These are phyloP conservation scores for Pseudobourletiella spinata DNA, from an alignment of 1,140 invertebrate genomes.

Conservation along the genomic window DNA sequence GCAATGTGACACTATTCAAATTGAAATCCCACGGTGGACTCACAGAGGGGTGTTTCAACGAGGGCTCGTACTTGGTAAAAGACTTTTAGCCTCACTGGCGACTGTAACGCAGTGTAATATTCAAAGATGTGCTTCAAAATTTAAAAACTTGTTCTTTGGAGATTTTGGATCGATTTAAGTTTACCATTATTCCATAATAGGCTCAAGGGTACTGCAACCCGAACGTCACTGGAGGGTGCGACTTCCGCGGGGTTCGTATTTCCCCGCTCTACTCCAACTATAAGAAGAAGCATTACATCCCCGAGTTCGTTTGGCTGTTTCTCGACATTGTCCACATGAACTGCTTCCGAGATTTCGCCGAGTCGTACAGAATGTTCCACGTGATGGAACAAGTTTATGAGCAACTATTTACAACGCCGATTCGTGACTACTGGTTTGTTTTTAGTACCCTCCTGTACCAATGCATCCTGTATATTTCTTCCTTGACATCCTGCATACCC, in stretches of 20 bases:
- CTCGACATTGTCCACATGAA: slow-evolving; percentile 20
- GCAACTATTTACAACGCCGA: not conserved
- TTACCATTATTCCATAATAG: not conserved
- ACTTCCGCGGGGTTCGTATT: not conserved
- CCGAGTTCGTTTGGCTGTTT: slow-evolving; percentile 24
- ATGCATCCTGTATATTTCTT: too few species aligned
- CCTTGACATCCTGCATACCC: not conserved
- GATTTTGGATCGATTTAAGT: not conserved
- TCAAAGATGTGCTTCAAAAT: not conserved
- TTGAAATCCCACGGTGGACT: not conserved
- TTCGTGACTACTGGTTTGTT: not conserved
- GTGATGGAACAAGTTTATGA: not conserved
- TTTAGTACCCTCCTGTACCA: too few species aligned
- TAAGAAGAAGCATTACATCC: slow-evolving; percentile 13
- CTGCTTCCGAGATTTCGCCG: slow-evolving; percentile 22
- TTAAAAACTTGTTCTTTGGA: not conserved
- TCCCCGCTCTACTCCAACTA: not conserved
- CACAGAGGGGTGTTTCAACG: not conserved
- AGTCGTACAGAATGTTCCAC: slow-evolving; percentile 27
- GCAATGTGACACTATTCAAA: not conserved
- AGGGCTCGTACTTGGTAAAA: not conserved
- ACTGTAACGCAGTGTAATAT: not conserved
- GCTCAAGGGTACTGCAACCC: slow-evolving; percentile 15
- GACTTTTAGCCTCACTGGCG: not conserved
- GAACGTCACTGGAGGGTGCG: not conserved